Evolutionary conservation across 37 sponge, comb jelly and placozoan species (phyloP).

Genomic region (Lycopodina hypogea): DNA sequence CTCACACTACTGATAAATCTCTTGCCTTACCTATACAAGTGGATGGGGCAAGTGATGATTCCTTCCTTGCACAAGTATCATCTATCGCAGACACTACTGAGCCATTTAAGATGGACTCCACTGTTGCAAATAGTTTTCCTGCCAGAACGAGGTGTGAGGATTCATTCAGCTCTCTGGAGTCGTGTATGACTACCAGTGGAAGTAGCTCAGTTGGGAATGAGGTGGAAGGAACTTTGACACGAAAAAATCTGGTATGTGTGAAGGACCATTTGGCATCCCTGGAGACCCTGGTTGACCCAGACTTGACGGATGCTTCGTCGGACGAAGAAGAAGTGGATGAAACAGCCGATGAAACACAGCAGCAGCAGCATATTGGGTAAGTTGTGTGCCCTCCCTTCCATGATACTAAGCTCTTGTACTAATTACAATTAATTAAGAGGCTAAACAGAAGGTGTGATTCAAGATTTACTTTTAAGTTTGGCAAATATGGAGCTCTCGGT

Average conservation of each 20-base stretch:
- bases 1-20: not conserved
- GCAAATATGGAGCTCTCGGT: no score
- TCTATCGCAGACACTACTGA: not conserved
- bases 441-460: no score
- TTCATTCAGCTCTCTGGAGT: conserved; percentile 16
- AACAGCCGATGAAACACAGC: not conserved
- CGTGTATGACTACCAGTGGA: not conserved
- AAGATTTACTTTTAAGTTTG: no score
- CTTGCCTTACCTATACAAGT: conserved; percentile 18
- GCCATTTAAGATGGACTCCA: not conserved
- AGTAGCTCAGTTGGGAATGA: not conserved
- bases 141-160: not conserved
- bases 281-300: conserved; percentile 22
- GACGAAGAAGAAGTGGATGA: conserved; percentile 26
- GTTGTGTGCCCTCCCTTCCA: not conserved
- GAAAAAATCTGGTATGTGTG: not conserved
- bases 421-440: no score
- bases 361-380: not conserved
- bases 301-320: conserved; percentile 29
- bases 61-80: not conserved
- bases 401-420: no score
- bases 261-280: not conserved
- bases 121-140: not conserved
- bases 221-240: not conserved
- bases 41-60: conserved; percentile 28